These are phyloP conservation scores for Bergia puertoricense DNA, from an alignment of 92 coral and sea anemone genomes.

Conservation along the genomic window DNA sequence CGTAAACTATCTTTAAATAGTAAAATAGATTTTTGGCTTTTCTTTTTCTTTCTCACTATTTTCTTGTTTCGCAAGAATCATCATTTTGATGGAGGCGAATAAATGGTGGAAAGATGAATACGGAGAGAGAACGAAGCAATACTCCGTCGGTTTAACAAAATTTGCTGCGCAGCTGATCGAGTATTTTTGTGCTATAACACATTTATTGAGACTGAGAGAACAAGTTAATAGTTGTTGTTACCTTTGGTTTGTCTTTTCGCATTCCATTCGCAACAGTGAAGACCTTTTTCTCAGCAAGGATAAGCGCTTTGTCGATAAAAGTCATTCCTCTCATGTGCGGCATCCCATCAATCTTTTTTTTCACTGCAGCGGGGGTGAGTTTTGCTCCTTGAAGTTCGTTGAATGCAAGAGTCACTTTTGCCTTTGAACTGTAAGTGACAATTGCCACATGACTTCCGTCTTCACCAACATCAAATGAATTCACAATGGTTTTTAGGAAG, in stretches of 20 bases:
- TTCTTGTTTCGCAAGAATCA: too few species aligned
- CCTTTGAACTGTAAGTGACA: conserved; percentile 20
- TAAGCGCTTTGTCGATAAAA: conserved; percentile 23
- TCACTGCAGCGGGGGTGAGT: conserved; percentile 12
- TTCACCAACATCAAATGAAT: conserved; percentile 2
- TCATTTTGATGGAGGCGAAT: too few species aligned
- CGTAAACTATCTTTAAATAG: too few species aligned
- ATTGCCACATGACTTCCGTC: conserved; percentile 21
- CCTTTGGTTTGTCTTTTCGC: conserved; percentile 33
- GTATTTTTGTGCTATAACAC: too few species aligned
- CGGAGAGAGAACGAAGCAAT: too few species aligned
- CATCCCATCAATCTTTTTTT: conserved; percentile 18
- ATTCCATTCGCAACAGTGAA: conserved; percentile 23
- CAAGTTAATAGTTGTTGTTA: not conserved
- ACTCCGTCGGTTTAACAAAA: too few species aligned
- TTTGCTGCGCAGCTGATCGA: too few species aligned
- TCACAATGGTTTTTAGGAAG: conserved; percentile 9
- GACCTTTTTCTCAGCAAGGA: conserved; percentile 16
- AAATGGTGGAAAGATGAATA: too few species aligned
- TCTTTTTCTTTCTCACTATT: too few species aligned
- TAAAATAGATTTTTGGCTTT: too few species aligned
- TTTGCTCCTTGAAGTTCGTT: conserved; percentile 8
- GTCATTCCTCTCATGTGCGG: conserved; percentile 36
- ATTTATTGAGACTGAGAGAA: too few species aligned
- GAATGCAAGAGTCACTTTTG: conserved; percentile 5